phyloP scores from a whole-genome alignment of 2,888 invertebrate species.

The Dascillus cervinus region DNA sequence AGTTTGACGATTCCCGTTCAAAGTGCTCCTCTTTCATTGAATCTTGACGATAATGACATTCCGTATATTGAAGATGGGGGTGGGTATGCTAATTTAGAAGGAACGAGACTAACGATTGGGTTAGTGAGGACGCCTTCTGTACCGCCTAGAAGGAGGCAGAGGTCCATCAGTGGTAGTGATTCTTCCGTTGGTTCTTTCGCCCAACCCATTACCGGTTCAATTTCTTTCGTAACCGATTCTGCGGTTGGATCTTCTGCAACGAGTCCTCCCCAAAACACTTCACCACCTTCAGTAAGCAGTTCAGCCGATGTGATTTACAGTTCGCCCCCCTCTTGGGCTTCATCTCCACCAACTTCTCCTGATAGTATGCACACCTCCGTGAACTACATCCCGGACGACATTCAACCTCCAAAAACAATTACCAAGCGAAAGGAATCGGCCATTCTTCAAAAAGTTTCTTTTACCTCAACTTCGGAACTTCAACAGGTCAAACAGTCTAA shows the following conservation, averaged over 20 bases:
- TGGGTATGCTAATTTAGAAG: constrained; percentile 29
- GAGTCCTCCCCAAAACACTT: constrained; percentile 43
- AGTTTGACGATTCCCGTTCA: constrained; percentile 67
- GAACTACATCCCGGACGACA: constrained; percentile 48
- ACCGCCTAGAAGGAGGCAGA: constrained; percentile 44
- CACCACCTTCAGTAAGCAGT: constrained; percentile 36
- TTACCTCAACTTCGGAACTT: constrained; percentile 52
- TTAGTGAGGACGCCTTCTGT: constrained; percentile 31
- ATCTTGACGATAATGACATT: constrained; percentile 55
- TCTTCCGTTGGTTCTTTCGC: constrained; percentile 39
- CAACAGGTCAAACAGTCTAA: constrained; percentile 27
- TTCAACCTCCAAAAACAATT: constrained; percentile 20
- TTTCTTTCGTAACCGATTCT: constrained; percentile 47
- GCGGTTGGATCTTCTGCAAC: constrained; percentile 58
- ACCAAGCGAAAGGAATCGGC: constrained; percentile 33
- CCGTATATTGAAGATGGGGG: constrained; percentile 58
- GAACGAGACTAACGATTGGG: constrained; percentile 39
- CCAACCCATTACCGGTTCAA: constrained; percentile 40
- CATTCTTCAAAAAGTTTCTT: constrained; percentile 52
- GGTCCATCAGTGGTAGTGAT: constrained; percentile 44
- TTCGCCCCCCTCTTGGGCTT: constrained; percentile 52
- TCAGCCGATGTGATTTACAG: constrained; percentile 40
- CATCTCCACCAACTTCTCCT: constrained; percentile 51
- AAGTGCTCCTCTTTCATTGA: constrained; percentile 40
- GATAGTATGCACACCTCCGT: constrained; percentile 48